A percentile compares a stretch with the other conserved stretches of the same genome.
Conservation (phyloP, 2,797 vertebrate genomes). For the Hyperoplus lanceolatus region DNA sequence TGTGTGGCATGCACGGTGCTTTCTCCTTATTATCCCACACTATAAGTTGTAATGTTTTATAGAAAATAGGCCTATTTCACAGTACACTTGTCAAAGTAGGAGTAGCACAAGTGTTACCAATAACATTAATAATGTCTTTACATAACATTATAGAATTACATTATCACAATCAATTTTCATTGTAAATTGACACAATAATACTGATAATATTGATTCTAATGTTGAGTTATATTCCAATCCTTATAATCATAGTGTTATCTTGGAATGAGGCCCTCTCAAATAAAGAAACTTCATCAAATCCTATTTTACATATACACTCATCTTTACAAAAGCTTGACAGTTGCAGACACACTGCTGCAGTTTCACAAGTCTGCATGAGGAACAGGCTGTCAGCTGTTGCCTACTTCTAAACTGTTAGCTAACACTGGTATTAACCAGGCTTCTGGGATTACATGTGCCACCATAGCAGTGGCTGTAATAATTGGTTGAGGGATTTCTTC, state of each 20-base stretch:
- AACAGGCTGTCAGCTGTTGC: slow-evolving; percentile 50
- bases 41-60: not conserved
- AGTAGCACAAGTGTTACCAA: not conserved
- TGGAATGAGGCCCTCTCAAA: not conserved
- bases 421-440: slow-evolving; percentile 67
- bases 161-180: not conserved
- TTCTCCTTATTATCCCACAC: not conserved
- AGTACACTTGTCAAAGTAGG: not conserved
- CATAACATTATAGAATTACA: not conserved
- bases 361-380: slow-evolving; percentile 23
- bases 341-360: slow-evolving; percentile 5
- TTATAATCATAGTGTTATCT: not conserved
- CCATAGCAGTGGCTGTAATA: slow-evolving; percentile 74
- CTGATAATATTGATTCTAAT: not conserved
- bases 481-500: slow-evolving; percentile 84
- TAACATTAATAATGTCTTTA: too few relatives aligned
- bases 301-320: not conserved
- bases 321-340: slow-evolving; percentile 13
- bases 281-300: not conserved
- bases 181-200: not conserved
- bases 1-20: not conserved
- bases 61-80: not conserved
- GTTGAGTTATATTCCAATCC: not conserved
- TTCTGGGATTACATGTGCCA: slow-evolving; percentile 70
- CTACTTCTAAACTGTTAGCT: slow-evolving; percentile 44